Conservation (phyloP, 2,113 vertebrate species). For the Mormoops blainvillei region DNA sequence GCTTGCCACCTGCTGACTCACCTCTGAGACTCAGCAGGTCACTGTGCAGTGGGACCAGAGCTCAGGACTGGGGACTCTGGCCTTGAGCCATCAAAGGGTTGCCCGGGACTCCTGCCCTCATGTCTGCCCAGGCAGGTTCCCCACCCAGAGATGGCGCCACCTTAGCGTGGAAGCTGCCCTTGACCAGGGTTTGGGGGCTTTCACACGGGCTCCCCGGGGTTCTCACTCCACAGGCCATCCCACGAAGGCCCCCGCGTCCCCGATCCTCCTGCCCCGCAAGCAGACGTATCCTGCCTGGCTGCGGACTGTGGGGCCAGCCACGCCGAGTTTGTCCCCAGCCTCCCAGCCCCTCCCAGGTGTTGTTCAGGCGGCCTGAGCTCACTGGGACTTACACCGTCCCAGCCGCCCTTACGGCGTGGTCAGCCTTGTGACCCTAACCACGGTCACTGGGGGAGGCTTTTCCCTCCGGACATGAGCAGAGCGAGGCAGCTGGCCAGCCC, state of each 20-base stretch:
- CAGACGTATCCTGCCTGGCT: neutral
- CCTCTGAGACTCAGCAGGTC: neutral
- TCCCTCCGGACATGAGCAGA: neutral
- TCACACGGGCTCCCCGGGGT: neutral
- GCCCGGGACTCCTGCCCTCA: too few relatives aligned
- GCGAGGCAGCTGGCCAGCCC: rapidly evolving
- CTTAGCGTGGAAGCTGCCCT: neutral
- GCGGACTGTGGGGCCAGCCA: rapidly evolving
- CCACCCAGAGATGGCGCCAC: neutral
- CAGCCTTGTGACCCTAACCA: neutral
- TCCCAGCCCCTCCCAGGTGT: rapidly evolving
- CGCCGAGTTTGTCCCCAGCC: neutral
- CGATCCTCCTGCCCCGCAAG: rapidly evolving
- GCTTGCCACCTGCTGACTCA: neutral
- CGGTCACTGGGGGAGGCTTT: neutral
- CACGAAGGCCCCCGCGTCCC: neutral
- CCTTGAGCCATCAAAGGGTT: neutral
- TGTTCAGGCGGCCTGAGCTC: rapidly evolving
- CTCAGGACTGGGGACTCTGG: neutral
- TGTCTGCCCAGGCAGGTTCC: neutral
- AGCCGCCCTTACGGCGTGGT: neutral
- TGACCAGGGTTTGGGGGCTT: too few relatives aligned
- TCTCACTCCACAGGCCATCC: rapidly evolving
- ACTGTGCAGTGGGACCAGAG: neutral
- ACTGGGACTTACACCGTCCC: too few relatives aligned